phyloP scores from a whole-genome alignment of 2,888 invertebrate genomes.

The Rhingia rostrata region DNA sequence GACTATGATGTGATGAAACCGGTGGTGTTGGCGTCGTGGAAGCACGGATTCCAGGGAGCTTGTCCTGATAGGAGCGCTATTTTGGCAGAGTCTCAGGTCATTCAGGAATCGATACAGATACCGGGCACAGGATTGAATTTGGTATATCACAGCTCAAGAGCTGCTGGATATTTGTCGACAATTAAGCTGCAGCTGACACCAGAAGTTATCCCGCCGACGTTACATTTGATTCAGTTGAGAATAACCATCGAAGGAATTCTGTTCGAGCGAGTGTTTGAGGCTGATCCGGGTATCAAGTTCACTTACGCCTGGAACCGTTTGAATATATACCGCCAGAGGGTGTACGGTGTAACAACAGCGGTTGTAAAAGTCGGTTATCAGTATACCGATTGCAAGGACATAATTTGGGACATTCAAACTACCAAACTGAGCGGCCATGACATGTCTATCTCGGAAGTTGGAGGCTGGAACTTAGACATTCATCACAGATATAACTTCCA shows the following conservation, averaged over 20 bases:
- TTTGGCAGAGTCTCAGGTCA: conserved; percentile 94
- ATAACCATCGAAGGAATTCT: conserved; percentile 97
- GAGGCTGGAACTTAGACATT: conserved; percentile 98
- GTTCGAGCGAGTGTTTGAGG: conserved; percentile 96
- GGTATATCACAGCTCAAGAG: conserved; percentile 97
- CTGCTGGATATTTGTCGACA: conserved; percentile 95
- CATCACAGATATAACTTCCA: conserved; percentile 99
- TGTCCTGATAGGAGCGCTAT: conserved; percentile 96
- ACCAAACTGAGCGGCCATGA: conserved; percentile 97
- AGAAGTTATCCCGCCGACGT: conserved; percentile 89
- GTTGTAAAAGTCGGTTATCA: conserved; percentile 98
- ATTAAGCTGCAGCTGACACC: conserved; percentile 96
- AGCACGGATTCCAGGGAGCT: conserved; percentile 97
- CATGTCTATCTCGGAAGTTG: conserved; percentile 98
- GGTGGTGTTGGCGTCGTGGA: conserved; percentile 96
- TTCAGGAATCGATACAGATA: conserved; percentile 96
- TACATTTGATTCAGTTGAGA: conserved; percentile 94
- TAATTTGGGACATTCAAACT: conserved; percentile 98
- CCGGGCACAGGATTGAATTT: conserved; percentile 97
- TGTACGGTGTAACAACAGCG: conserved; percentile 97
- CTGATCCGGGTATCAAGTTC: conserved; percentile 97
- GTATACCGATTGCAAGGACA: conserved; percentile 94
- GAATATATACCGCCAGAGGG: conserved; percentile 97
- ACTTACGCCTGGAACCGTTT: conserved; percentile 98
- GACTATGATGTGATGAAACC: conserved; percentile 97